Evolutionary conservation across 2,888 invertebrate species (phyloP).

Genomic region (Eilema caniola): DNA sequence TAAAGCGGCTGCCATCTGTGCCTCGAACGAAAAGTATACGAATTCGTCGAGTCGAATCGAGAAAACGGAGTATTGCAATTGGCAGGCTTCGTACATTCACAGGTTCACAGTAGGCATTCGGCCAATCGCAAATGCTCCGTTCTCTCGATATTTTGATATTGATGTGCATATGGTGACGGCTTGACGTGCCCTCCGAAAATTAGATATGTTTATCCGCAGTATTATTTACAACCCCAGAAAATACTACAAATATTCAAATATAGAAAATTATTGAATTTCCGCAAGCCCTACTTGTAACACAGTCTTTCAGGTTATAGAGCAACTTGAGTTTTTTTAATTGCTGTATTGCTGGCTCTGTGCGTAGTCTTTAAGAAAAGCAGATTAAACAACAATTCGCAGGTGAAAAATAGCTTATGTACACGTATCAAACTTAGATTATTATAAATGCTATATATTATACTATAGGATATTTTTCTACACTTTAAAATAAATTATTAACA

Average conservation of each 20-base stretch:
- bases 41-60: too few species aligned
- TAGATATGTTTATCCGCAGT: too few species aligned
- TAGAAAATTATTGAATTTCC: neutral
- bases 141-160: too few species aligned
- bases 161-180: too few species aligned
- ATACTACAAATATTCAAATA: neutral
- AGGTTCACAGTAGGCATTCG: too few species aligned
- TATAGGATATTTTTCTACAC: neutral
- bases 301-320: neutral
- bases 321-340: neutral
- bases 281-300: neutral
- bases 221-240: neutral
- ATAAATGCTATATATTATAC: neutral
- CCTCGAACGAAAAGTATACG: too few species aligned
- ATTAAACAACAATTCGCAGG: neutral
- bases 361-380: neutral
- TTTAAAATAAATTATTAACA: conserved; percentile 8
- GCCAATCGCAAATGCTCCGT: too few species aligned
- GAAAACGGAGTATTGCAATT: too few species aligned
- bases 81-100: too few species aligned
- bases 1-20: too few species aligned
- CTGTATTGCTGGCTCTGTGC: neutral
- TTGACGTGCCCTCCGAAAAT: too few species aligned
- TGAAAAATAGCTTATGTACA: conserved; percentile 5
- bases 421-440: neutral